Percentiles rank a stretch among this genome's conserved stretches.
Conservation (phyloP, 2,888 invertebrate genomes). For the Drosophila emarginata region DNA sequence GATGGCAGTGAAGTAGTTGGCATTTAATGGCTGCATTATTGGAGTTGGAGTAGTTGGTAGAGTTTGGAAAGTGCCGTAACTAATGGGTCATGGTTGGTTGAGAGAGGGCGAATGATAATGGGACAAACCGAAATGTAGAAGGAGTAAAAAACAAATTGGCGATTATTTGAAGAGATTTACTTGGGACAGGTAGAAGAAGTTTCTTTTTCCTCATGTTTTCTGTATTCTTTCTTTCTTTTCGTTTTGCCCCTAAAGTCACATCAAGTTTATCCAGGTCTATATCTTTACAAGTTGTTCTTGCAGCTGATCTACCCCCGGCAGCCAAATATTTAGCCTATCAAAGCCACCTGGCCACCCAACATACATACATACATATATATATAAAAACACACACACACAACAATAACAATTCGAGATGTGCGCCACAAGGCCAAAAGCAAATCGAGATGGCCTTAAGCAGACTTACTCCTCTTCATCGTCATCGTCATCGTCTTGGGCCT, state of each 20-base stretch:
- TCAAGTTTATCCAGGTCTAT: slow-evolving; percentile 4
- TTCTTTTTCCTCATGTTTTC: not conserved
- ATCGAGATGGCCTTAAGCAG: slow-evolving; percentile 43
- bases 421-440: slow-evolving; percentile 15
- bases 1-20: slow-evolving; percentile 72
- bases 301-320: slow-evolving; percentile 31
- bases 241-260: not conserved
- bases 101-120: not conserved
- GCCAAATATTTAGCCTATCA: slow-evolving; percentile 59
- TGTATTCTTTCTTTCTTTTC: not conserved
- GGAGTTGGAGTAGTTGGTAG: slow-evolving; percentile 47
- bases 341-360: slow-evolving; percentile 69
- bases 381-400: slow-evolving; percentile 1
- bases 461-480: slow-evolving; percentile 15
- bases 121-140: not conserved
- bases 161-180: slow-evolving; percentile 38
- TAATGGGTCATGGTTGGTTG: slow-evolving; percentile 57
- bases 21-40: slow-evolving; percentile 77
- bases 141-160: slow-evolving; percentile 42
- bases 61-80: slow-evolving; percentile 61
- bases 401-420: slow-evolving; percentile 5
- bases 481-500: slow-evolving; percentile 1
- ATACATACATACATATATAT: not conserved
- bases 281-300: slow-evolving; percentile 2
- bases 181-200: not conserved